Evolutionary conservation across 2,888 invertebrate species (phyloP), one percentile per base, ranked within the genome.

Genomic region (Eudemis profundana): DNA sequence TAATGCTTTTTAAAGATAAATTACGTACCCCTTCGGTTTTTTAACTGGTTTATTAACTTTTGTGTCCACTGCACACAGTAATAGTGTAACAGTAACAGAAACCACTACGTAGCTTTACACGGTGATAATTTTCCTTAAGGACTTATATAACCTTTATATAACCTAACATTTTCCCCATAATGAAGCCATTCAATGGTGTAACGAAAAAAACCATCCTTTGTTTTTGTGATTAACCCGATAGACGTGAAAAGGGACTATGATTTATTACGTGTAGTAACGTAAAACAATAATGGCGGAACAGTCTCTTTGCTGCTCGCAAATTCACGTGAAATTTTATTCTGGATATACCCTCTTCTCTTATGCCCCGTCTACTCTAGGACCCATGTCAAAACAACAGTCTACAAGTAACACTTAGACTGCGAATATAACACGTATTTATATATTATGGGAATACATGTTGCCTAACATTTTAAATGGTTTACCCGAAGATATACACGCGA

Each of bases 281-380:
- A 33, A 10, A n/a, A 33, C 10, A 33, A 33, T 33, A 33, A 23
- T 23, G 23, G 23, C 5, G 23, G 5, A 23, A 4, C 8, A 33
- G 5, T 33, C 8, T 33, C 33, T 33, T 7, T 33, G 8, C 33
- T 33, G 33, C n/a, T n/a, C n/a, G n/a, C 33, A 33, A 10, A 33
- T 33, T 33, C 10, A 33, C 8, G 33, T 8, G 33, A 10, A 33
- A 33, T 40, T n/a, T 40, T 40, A n/a, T 40, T 14, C 10, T 40
- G 4, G 15, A n/a, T 15, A 29, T 15, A 50, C 49, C 49, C 49
- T 50, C 49, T 50, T 54, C 23, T 27, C 27, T 27, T 27, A 14
- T 42, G 54, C 40, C n/a, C 40, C 42, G 23, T 27, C 23, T 29
- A 10, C 15, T 54, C 15, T 8, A 12, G 17, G 27, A 17, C 47